Conservation (phyloP, 2,888 invertebrate species). For the Anthophora plumipes region DNA sequence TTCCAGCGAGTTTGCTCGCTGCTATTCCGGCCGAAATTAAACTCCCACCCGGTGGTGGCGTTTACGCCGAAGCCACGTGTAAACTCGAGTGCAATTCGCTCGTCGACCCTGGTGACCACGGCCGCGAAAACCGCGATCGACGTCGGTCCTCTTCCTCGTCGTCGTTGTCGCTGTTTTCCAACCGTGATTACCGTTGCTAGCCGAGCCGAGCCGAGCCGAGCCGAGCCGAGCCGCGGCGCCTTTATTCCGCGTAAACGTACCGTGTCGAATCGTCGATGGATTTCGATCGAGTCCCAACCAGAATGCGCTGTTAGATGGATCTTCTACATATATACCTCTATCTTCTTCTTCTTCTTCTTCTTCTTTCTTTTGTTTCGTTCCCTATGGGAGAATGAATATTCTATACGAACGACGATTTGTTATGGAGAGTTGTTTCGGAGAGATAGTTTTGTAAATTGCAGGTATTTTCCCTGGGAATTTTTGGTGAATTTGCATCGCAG, state of each 20-base stretch:
- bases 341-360: background rate
- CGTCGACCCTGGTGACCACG: conserved; percentile 39
- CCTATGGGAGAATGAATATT: too few species aligned
- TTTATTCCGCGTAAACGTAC: conserved; percentile 27
- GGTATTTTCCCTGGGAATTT: background rate
- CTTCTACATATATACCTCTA: too few species aligned
- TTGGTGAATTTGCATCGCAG: background rate
- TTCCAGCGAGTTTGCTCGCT: conserved; percentile 61
- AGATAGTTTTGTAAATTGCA: too few species aligned
- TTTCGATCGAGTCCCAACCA: conserved; percentile 13
- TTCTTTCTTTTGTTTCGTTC: background rate
- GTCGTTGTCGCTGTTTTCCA: conserved; percentile 39
- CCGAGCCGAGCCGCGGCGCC: background rate
- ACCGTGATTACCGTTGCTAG: conserved; percentile 30
- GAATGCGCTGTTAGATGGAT: background rate
- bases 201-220: too few species aligned
- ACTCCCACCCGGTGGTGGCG: conserved; percentile 60
- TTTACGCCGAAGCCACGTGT: conserved; percentile 63
- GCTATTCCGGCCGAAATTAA: conserved; percentile 75
- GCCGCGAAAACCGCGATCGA: conserved; percentile 46
- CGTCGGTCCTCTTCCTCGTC: too few species aligned
- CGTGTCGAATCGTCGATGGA: background rate
- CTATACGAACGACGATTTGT: too few species aligned
- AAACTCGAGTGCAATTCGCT: conserved; percentile 49
- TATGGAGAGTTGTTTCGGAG: too few species aligned